Evolutionary conservation across 2,113 vertebrate species (phyloP).

Genomic region (Oryzias woworae): DNA sequence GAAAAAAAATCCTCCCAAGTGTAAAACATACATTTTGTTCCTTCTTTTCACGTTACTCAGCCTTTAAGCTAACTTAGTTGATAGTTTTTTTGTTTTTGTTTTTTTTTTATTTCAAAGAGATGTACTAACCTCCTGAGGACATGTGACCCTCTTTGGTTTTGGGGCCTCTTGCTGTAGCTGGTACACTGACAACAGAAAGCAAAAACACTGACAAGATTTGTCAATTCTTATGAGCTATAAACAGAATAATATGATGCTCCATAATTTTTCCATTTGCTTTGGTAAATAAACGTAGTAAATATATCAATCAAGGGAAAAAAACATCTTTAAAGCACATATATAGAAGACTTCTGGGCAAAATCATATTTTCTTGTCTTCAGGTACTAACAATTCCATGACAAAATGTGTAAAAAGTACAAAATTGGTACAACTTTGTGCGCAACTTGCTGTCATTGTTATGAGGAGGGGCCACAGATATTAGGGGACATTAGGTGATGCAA

Average conservation of each 20-base stretch:
- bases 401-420: too few species aligned
- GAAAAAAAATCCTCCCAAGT: neutral
- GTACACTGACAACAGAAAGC: conserved; percentile 86
- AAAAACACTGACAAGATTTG: conserved; percentile 32
- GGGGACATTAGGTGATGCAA: too few species aligned
- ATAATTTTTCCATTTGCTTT: conserved; percentile 8
- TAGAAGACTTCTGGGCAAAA: neutral
- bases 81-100: conserved; percentile 1
- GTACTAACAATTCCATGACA: too few species aligned
- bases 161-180: conserved; percentile 97
- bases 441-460: too few species aligned
- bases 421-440: too few species aligned
- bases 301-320: conserved; percentile 10
- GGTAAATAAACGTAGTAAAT: conserved; percentile 6
- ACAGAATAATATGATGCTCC: neutral
- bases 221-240: neutral
- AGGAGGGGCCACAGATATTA: too few species aligned
- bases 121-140: conserved; percentile 90
- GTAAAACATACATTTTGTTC: neutral
- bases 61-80: neutral
- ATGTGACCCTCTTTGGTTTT: conserved; percentile 94
- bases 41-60: neutral
- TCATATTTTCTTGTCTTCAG: too few species aligned
- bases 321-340: conserved; percentile 11
- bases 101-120: neutral